Evolutionary conservation across 2,888 invertebrate species (phyloP).

Genomic region (Amiota mariae): DNA sequence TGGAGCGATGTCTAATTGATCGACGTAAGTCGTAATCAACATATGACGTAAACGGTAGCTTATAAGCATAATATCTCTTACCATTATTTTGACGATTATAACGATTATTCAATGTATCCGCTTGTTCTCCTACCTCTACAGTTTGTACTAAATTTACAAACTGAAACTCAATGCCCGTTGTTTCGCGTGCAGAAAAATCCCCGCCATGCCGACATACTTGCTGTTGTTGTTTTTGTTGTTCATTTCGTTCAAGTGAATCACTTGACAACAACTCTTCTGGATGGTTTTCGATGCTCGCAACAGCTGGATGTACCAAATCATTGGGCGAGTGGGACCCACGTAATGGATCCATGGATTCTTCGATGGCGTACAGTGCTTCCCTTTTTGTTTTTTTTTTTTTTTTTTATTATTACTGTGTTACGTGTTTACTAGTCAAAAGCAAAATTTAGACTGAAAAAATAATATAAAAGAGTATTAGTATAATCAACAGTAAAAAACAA

Average conservation of each 20-base stretch:
- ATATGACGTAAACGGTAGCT: conserved; percentile 47
- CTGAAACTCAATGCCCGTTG: neutral
- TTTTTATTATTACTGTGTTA: too few relatives aligned
- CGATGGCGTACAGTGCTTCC: too few relatives aligned
- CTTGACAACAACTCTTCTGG: conserved; percentile 71
- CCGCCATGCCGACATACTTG: conserved; percentile 15
- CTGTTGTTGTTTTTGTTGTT: conserved; percentile 19
- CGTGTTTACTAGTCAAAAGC: too few relatives aligned
- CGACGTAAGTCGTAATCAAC: conserved; percentile 44
- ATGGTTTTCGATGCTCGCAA: conserved; percentile 69
- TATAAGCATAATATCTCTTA: conserved; percentile 41
- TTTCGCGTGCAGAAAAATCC: conserved; percentile 23
- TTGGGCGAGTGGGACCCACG: conserved; percentile 71
- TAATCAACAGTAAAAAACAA: too few relatives aligned
- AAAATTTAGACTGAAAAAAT: too few relatives aligned
- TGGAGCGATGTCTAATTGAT: too few relatives aligned
- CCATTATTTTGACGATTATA: conserved; percentile 43
- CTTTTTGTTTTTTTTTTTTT: too few relatives aligned
- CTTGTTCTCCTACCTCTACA: too few relatives aligned
- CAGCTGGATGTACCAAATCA: conserved; percentile 69
- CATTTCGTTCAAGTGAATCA: conserved; percentile 48
- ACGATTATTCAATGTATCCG: conserved; percentile 31
- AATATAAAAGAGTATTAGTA: too few relatives aligned
- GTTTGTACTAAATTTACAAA: conserved; percentile 21
- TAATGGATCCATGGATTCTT: conserved; percentile 72